Conservation (phyloP, 1,140 invertebrate species). For the Meloidogyne hapla region DNA sequence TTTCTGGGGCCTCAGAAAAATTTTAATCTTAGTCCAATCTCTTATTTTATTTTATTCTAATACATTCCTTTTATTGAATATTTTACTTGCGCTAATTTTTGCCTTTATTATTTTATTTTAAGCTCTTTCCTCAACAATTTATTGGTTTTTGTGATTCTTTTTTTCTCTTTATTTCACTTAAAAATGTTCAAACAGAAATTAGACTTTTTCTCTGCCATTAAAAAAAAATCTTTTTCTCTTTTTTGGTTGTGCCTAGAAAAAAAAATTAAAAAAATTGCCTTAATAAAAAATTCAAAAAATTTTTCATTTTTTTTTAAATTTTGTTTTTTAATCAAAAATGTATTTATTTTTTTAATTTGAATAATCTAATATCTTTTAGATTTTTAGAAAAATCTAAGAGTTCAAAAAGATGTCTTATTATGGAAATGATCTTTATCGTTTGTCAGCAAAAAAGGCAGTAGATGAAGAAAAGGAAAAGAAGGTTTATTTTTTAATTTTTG, state of each 20-base stretch:
- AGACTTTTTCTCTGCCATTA: neutral
- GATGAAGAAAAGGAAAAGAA: neutral
- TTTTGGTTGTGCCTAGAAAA: neutral
- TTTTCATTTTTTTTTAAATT: no score
- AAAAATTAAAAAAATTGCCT: no score
- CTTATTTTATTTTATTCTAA: no score
- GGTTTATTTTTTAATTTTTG: neutral
- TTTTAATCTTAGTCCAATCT: no score
- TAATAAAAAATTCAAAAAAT: no score
- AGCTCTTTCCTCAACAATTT: neutral
- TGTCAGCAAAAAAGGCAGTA: neutral
- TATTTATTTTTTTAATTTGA: no score
- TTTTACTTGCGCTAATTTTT: neutral
- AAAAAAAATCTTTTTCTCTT: neutral
- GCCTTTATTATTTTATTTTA: neutral
- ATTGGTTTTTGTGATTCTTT: neutral
- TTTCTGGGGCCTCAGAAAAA: no score
- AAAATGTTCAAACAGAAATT: neutral
- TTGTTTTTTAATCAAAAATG: no score
- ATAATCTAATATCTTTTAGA: neutral
- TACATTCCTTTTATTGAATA: neutral
- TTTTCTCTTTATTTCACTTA: conserved; percentile 3
- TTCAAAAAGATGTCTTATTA: neutral
- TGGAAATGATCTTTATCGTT: neutral
- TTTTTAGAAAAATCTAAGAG: neutral